Evolutionary conservation across 1,140 invertebrate genomes (phyloP).

Genomic region (Chironomus tepperi): DNA sequence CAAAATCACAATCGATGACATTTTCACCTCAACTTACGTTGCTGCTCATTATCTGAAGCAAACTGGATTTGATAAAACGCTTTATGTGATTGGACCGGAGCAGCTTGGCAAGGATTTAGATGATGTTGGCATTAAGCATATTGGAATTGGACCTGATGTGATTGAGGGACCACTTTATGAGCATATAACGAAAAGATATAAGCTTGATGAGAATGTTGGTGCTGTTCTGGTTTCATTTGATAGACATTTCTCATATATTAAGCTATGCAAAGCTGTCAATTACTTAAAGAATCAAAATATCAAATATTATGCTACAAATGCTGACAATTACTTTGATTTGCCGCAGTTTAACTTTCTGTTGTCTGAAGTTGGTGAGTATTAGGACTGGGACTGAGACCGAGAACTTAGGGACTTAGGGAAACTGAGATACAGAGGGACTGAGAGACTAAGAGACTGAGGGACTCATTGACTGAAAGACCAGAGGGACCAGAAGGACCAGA

Average conservation of each 20-base stretch:
- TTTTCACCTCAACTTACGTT: constrained; percentile 71
- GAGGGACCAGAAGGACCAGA: too few relatives aligned
- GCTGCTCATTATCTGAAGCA: constrained; percentile 66
- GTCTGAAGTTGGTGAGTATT: background rate
- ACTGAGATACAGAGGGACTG: too few relatives aligned
- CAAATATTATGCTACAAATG: background rate
- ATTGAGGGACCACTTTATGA: constrained; percentile 29
- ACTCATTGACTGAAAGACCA: too few relatives aligned
- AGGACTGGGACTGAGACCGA: too few relatives aligned
- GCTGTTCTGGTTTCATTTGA: constrained; percentile 90
- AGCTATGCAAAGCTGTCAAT: constrained; percentile 76
- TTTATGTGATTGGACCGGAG: constrained; percentile 70
- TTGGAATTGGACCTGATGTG: constrained; percentile 52
- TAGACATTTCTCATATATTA: constrained; percentile 73
- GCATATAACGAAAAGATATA: constrained; percentile 29
- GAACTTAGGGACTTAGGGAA: too few relatives aligned
- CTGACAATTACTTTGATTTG: background rate
- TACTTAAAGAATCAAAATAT: constrained; percentile 54
- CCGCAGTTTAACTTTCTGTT: background rate
- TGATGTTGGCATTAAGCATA: constrained; percentile 58
- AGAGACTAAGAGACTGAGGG: too few relatives aligned
- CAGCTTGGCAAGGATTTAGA: constrained; percentile 70
- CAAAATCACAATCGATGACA: constrained; percentile 48
- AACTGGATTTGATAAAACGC: constrained; percentile 63
- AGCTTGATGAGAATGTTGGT: constrained; percentile 63